A percentile compares a stretch with the other conserved stretches of the same genome.
phyloP scores from a whole-genome alignment of 2,888 invertebrate genomes.

The Rosalia funebris region DNA sequence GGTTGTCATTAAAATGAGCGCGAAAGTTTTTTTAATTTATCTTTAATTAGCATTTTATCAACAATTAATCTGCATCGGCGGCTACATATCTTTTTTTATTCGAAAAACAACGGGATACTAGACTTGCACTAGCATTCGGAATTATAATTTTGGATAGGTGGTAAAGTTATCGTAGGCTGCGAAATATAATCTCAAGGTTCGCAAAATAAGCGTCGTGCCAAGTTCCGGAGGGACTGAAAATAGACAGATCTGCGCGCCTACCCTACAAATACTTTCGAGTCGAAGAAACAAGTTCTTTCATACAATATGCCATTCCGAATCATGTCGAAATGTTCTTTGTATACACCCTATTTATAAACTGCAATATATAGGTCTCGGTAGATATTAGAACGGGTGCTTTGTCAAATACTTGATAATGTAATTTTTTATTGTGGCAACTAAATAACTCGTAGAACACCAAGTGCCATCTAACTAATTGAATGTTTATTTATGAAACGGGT shows the following conservation, averaged over 20 bases:
- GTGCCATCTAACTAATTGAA: no score
- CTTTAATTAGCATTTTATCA: no score
- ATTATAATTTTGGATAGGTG: conserved; percentile 10
- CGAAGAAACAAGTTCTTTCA: conserved; percentile 23
- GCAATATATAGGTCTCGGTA: conserved; percentile 11
- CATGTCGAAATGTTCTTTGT: conserved; percentile 30
- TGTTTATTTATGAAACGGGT: no score
- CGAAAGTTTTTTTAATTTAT: no score
- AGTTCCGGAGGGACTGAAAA: conserved; percentile 38
- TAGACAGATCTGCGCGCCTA: conserved; percentile 35
- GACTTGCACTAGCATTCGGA: background rate
- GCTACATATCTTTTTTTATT: background rate
- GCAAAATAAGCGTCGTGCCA: conserved; percentile 29
- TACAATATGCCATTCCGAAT: conserved; percentile 24
- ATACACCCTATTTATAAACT: conserved; percentile 26
- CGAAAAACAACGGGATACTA: background rate
- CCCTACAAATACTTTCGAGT: conserved; percentile 21
- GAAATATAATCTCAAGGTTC: conserved; percentile 31
- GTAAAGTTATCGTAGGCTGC: conserved; percentile 25
- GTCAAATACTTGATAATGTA: background rate
- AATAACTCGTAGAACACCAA: no score
- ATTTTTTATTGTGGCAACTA: background rate
- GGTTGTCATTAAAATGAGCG: no score
- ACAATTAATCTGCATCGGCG: no score
- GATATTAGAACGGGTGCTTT: conserved; percentile 2